A percentile compares a stretch with the other conserved stretches of the same genome.
These are phyloP conservation scores for Peromyscus polionotus DNA, from an alignment of 2,113 vertebrate genomes.

Conservation along the genomic window DNA sequence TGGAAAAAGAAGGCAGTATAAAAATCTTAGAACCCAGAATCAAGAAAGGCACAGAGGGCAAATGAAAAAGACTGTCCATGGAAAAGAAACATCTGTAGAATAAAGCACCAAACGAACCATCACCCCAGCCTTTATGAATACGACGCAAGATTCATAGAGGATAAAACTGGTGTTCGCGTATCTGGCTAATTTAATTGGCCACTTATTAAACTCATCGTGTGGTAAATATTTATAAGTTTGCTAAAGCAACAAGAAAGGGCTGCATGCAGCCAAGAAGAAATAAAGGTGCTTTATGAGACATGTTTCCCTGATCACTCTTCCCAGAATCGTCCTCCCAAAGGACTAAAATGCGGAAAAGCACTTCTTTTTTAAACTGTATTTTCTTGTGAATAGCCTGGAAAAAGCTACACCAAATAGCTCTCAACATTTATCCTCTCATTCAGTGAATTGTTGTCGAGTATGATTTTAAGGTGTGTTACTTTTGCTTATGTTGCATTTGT, in stretches of 20 bases:
- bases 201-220: neutral
- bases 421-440: neutral
- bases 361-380: neutral
- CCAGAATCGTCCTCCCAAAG: neutral
- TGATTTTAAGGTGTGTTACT: too few relatives aligned
- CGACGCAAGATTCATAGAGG: neutral
- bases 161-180: neutral
- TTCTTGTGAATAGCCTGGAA: neutral
- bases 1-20: neutral
- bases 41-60: neutral
- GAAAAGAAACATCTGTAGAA: neutral
- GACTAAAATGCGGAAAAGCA: neutral
- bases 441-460: neutral
- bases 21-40: neutral
- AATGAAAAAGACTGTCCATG: neutral
- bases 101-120: neutral
- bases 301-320: neutral
- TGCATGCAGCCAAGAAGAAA: neutral
- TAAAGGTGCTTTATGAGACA: neutral
- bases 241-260: neutral
- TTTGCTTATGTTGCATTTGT: too few relatives aligned
- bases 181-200: constrained; percentile 2
- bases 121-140: neutral
- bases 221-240: neutral
- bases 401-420: neutral